Conservation (phyloP, 2,797 vertebrate genomes). For the Cuniculus paca region DNA sequence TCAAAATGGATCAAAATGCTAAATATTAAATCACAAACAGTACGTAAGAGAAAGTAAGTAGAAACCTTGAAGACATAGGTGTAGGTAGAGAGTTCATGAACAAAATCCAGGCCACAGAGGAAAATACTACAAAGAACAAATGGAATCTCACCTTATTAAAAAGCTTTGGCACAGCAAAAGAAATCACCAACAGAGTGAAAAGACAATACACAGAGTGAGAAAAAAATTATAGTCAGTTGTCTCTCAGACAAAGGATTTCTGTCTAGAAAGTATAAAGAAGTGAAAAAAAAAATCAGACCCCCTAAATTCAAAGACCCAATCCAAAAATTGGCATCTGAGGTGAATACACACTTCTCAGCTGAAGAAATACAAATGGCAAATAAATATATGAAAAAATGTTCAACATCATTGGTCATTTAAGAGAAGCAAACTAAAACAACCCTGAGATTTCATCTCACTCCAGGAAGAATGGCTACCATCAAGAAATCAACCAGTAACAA, state of each 20-base stretch:
- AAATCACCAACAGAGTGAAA: background rate
- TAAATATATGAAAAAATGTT: background rate
- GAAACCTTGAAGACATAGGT: background rate
- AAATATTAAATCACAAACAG: background rate
- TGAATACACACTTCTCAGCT: background rate
- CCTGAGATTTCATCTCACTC: background rate
- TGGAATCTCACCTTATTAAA: background rate
- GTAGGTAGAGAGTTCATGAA: background rate
- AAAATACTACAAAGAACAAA: background rate
- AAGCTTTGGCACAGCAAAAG: background rate
- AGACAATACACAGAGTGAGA: background rate
- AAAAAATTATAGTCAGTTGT: background rate
- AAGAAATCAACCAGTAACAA: background rate
- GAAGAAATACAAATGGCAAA: background rate
- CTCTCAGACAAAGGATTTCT: background rate
- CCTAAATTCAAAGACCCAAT: background rate
- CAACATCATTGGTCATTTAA: background rate
- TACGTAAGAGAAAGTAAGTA: background rate
- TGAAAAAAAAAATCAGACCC: background rate
- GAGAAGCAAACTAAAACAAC: background rate
- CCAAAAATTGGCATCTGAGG: background rate
- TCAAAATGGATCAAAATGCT: background rate
- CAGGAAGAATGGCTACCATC: background rate
- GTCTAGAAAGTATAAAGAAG: background rate
- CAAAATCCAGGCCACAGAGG: background rate